phyloP scores from a whole-genome alignment of 2,113 vertebrate species.

The Cyanoramphus novaezelandiae region DNA sequence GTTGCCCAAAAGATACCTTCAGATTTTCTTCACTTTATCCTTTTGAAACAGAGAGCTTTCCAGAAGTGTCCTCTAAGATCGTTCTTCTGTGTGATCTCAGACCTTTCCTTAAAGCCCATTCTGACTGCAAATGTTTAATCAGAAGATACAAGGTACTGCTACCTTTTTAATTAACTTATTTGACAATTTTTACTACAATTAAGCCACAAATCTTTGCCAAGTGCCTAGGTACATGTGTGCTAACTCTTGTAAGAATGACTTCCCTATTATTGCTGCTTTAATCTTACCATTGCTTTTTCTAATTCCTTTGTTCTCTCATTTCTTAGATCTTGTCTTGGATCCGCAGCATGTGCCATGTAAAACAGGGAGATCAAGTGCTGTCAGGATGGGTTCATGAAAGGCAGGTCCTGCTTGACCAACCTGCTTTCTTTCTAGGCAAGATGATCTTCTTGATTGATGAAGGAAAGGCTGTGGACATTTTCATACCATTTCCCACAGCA shows the following conservation, averaged over 20 bases:
- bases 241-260: neutral
- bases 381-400: neutral
- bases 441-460: neutral
- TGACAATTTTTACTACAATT: neutral
- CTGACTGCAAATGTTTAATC: neutral
- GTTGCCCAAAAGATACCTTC: neutral
- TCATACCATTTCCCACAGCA: neutral
- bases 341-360: neutral
- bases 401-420: neutral
- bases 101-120: neutral
- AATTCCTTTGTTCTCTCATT: neutral
- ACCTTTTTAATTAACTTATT: neutral
- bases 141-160: neutral
- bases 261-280: neutral
- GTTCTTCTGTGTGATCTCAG: neutral
- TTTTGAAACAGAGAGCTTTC: neutral
- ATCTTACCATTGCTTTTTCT: neutral
- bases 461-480: neutral
- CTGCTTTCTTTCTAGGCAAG: neutral
- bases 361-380: neutral
- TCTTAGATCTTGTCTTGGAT: neutral
- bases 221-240: fast-evolving
- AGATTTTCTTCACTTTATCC: neutral
- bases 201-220: neutral
- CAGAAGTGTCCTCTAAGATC: neutral